Percentiles rank a stretch among this genome's conserved stretches.
phyloP scores from a whole-genome alignment of 2,888 invertebrate genomes.

The Halictus ligatus region DNA sequence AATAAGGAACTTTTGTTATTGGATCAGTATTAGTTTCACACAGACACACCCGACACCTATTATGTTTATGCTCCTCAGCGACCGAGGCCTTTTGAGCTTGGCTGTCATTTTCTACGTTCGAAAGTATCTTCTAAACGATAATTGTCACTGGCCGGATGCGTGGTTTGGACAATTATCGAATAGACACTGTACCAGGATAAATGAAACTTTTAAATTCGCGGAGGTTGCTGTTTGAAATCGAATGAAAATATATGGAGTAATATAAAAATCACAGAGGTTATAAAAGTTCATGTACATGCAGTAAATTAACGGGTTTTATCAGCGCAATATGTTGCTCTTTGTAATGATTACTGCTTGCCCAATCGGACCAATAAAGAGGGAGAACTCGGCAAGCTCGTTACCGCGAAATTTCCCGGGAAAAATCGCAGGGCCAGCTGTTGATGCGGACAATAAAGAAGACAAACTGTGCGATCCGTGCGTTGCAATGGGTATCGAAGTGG shows the following conservation, averaged over 20 bases:
- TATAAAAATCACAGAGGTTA: not conserved
- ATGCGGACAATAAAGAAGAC: constrained; percentile 73
- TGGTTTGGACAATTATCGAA: too few species aligned
- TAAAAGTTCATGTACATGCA: not conserved
- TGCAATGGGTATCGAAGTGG: constrained; percentile 53
- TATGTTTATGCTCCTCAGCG: too few species aligned
- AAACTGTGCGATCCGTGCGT: constrained; percentile 65
- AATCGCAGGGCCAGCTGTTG: constrained; percentile 46
- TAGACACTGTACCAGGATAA: not conserved
- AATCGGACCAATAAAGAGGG: not conserved
- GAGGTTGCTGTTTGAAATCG: not conserved
- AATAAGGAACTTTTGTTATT: too few species aligned
- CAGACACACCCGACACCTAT: too few species aligned
- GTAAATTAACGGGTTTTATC: not conserved
- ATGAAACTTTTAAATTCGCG: not conserved
- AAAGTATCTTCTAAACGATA: too few species aligned
- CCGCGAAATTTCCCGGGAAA: constrained; percentile 26
- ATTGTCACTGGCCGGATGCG: too few species aligned
- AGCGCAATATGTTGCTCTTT: not conserved
- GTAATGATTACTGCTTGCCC: not conserved
- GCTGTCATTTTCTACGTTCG: too few species aligned
- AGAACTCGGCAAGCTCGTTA: constrained; percentile 33
- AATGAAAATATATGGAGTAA: not conserved
- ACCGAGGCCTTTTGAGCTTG: too few species aligned
- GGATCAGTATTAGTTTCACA: too few species aligned